A percentile compares a stretch with the other conserved stretches of the same genome.
Evolutionary conservation across 2,113 vertebrate species (phyloP).

Genomic region (Serilophus lunatus): DNA sequence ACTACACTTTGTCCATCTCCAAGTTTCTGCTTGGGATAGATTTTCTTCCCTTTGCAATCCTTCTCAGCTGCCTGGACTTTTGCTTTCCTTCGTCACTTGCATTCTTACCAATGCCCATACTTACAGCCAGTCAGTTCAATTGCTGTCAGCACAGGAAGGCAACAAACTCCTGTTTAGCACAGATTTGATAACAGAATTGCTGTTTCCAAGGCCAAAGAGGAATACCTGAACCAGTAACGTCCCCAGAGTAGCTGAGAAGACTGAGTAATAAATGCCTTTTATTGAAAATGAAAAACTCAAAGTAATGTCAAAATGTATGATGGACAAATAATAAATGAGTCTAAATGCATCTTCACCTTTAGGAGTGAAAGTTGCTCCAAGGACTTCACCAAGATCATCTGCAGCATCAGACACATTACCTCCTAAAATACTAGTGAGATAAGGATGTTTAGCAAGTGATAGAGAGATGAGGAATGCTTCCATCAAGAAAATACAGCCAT

Average conservation of each 20-base stretch:
- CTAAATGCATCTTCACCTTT: neutral
- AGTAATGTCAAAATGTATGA: neutral
- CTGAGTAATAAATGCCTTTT: neutral
- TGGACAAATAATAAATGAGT: neutral
- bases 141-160: slow-evolving; percentile 13
- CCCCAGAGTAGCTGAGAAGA: neutral
- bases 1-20: neutral
- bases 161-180: neutral
- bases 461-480: neutral
- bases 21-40: neutral
- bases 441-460: neutral
- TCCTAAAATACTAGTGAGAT: neutral
- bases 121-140: neutral
- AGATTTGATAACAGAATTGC: neutral
- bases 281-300: neutral
- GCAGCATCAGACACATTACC: neutral
- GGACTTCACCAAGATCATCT: neutral
- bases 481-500: neutral
- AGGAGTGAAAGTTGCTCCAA: neutral
- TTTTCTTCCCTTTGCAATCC: neutral
- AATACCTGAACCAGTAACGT: neutral
- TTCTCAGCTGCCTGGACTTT: neutral
- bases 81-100: neutral
- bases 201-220: neutral
- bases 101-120: neutral